These are phyloP conservation scores for Limonius californicus DNA, from an alignment of 1,140 invertebrate genomes.

Conservation along the genomic window DNA sequence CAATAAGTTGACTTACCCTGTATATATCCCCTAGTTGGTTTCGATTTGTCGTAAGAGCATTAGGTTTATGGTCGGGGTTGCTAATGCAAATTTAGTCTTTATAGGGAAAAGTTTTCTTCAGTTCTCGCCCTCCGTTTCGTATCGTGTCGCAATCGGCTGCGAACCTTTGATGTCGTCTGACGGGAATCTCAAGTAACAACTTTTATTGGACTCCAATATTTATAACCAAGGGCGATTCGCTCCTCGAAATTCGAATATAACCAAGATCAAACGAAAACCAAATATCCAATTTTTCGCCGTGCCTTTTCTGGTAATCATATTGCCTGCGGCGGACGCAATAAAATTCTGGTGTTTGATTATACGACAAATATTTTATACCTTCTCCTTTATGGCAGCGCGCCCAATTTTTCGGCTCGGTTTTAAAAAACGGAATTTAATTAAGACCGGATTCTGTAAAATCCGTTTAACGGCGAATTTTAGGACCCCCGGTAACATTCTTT, in stretches of 20 bases:
- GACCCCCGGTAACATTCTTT: slow-evolving; percentile 6
- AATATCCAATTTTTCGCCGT: slow-evolving; percentile 35
- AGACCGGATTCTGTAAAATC: background rate
- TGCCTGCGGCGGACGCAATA: background rate
- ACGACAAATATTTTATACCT: background rate
- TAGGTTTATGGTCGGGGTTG: too few relatives aligned
- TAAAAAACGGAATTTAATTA: slow-evolving; percentile 6
- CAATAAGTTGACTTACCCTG: too few relatives aligned
- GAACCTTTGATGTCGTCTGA: slow-evolving; percentile 39
- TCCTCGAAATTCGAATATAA: slow-evolving; percentile 32
- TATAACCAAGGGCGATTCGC: slow-evolving; percentile 38
- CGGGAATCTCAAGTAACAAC: slow-evolving; percentile 45
- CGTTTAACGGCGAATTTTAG: background rate
- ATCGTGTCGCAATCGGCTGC: background rate
- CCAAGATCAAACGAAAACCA: slow-evolving; percentile 36
- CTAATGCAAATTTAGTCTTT: too few relatives aligned
- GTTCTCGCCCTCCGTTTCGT: slow-evolving; percentile 15
- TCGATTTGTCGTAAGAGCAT: too few relatives aligned
- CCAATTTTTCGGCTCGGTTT: background rate
- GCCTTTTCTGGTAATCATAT: slow-evolving; percentile 16
- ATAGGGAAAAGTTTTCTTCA: too few relatives aligned
- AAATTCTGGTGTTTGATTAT: background rate
- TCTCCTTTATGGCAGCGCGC: background rate
- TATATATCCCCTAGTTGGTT: too few relatives aligned
- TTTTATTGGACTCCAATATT: slow-evolving; percentile 48